phyloP scores from a whole-genome alignment of 2,113 vertebrate genomes.

The Gobiocypris rarus region DNA sequence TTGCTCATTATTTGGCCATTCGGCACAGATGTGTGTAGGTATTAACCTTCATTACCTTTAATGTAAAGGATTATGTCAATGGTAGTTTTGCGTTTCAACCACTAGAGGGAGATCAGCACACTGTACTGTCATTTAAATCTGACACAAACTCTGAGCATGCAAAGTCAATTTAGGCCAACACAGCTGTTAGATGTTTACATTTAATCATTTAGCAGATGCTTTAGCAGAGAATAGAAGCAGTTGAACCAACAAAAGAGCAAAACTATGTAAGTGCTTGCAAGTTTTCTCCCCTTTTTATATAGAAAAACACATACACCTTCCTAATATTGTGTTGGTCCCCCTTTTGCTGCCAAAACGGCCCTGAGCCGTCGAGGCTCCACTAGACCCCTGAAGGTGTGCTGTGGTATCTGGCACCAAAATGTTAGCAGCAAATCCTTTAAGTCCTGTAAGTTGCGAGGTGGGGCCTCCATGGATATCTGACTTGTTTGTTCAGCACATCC shows the following conservation, averaged over 20 bases:
- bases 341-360: no score
- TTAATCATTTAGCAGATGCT: neutral
- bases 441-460: no score
- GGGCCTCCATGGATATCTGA: no score
- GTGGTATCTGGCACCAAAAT: no score
- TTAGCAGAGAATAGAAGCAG: neutral
- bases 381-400: no score
- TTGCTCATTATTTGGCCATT: constrained; percentile 40
- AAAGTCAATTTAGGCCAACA: neutral
- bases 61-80: neutral
- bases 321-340: no score
- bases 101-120: constrained; percentile 69
- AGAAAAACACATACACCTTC: no score
- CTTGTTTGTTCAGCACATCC: no score
- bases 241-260: neutral
- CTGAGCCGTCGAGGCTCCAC: no score
- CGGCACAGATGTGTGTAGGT: constrained; percentile 45
- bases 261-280: neutral
- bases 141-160: neutral
- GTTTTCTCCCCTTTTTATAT: no score
- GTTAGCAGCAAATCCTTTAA: no score
- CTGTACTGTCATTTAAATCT: neutral
- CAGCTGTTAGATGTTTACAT: neutral
- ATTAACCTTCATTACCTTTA: constrained; percentile 29
- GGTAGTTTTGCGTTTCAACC: constrained; percentile 57